These are phyloP conservation scores for Sinocyclocheilus rhinocerous DNA, from an alignment of 2,113 vertebrate species.

Conservation along the genomic window DNA sequence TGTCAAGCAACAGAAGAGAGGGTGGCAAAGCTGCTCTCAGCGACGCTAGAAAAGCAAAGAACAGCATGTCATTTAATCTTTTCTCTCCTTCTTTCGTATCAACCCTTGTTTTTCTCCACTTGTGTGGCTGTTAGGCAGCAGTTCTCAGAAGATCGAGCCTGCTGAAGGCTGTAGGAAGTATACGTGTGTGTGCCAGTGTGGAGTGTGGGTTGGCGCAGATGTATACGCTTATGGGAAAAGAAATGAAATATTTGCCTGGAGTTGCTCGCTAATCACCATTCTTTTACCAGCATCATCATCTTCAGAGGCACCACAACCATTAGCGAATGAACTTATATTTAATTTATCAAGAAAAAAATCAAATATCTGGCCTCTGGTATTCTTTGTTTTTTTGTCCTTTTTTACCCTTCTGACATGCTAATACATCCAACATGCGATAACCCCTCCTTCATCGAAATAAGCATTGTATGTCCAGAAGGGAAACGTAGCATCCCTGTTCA, in stretches of 20 bases:
- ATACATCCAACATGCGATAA: constrained; percentile 11
- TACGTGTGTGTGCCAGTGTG: neutral
- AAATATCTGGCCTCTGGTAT: neutral
- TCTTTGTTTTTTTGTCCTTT: neutral
- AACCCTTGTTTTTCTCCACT: constrained; percentile 40
- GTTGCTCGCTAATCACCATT: constrained; percentile 26
- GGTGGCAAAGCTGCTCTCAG: constrained; percentile 56
- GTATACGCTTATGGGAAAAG: constrained; percentile 13
- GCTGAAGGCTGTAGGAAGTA: constrained; percentile 17
- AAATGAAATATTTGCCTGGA: constrained; percentile 32
- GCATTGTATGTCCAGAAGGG: constrained; percentile 20
- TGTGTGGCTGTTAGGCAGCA: constrained; percentile 45
- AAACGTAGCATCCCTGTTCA: neutral
- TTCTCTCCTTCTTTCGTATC: constrained; percentile 46
- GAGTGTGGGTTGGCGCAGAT: neutral
- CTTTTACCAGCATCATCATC: constrained; percentile 14
- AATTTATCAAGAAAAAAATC: neutral
- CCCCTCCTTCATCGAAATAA: neutral
- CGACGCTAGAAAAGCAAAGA: constrained; percentile 47
- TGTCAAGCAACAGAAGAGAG: constrained; percentile 57
- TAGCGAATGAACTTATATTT: neutral
- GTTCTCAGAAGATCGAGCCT: constrained; percentile 27
- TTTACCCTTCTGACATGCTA: neutral
- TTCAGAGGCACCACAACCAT: constrained; percentile 13
- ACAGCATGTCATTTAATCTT: constrained; percentile 54